Evolutionary conservation across 1,140 invertebrate species (phyloP).

Genomic region (Propsilocerus akamusi): DNA sequence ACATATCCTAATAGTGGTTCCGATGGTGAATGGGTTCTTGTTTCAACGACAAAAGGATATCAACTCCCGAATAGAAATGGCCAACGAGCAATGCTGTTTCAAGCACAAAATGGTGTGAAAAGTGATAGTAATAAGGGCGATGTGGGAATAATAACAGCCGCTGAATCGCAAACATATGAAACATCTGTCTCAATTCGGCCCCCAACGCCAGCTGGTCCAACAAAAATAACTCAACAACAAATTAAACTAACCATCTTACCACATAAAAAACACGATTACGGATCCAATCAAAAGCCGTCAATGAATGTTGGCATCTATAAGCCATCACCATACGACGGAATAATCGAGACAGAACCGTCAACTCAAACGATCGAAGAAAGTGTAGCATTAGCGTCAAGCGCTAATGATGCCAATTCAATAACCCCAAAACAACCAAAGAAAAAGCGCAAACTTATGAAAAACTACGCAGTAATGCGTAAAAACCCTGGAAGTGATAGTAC

Average conservation of each 20-base stretch:
- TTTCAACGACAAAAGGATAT: slow-evolving; percentile 59
- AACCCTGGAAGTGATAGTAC: slow-evolving; percentile 27
- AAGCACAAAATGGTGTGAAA: slow-evolving; percentile 10
- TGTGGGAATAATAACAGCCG: slow-evolving; percentile 8
- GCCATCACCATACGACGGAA: slow-evolving; percentile 52
- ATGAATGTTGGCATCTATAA: too few species aligned
- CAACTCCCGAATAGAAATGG: slow-evolving; percentile 28
- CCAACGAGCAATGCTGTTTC: slow-evolving; percentile 24
- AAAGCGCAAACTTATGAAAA: not conserved
- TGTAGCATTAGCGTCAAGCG: slow-evolving; percentile 12
- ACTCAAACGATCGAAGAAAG: slow-evolving; percentile 43
- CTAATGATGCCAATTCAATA: not conserved
- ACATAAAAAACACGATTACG: slow-evolving; percentile 33
- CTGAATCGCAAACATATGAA: not conserved
- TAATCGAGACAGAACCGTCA: slow-evolving; percentile 51
- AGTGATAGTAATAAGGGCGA: slow-evolving; percentile 6
- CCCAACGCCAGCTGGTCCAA: not conserved
- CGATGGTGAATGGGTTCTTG: slow-evolving; percentile 53
- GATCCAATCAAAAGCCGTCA: too few species aligned
- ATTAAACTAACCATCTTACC: slow-evolving; percentile 52
- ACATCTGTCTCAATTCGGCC: slow-evolving; percentile 7
- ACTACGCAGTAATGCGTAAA: slow-evolving; percentile 13
- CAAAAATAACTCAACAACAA: slow-evolving; percentile 29
- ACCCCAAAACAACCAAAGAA: not conserved
- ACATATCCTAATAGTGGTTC: slow-evolving; percentile 34